Conservation (phyloP, 2,797 vertebrate genomes). For the Parotocinclus haroldoi region DNA sequence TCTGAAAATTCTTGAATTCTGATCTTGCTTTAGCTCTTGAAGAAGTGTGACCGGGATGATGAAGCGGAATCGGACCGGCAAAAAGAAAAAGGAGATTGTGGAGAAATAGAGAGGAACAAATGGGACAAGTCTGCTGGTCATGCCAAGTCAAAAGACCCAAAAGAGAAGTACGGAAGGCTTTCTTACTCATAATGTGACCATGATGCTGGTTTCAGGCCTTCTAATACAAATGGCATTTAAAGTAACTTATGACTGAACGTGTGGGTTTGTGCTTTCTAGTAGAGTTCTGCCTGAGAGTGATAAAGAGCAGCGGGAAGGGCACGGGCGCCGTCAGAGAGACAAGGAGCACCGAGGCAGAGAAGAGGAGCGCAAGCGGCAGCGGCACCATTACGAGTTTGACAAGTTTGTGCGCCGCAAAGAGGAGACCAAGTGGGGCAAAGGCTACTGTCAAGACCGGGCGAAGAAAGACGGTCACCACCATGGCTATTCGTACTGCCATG, state of each 20-base stretch:
- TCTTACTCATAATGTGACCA: not conserved
- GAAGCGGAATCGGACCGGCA: conserved; percentile 79
- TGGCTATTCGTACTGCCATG: conserved; percentile 74
- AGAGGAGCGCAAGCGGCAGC: conserved; percentile 84
- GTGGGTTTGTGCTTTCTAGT: conserved; percentile 29
- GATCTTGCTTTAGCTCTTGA: conserved; percentile 81
- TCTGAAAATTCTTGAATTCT: not conserved
- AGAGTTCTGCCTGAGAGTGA: conserved; percentile 82
- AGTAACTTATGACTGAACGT: not conserved
- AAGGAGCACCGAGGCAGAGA: conserved; percentile 84
- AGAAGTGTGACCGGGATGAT: conserved; percentile 91
- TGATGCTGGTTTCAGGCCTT: too few species aligned
- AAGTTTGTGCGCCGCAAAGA: conserved; percentile 88
- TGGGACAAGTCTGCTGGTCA: conserved; percentile 78
- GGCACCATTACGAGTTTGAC: conserved; percentile 85
- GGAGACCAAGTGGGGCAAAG: conserved; percentile 91
- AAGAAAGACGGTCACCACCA: conserved; percentile 86
- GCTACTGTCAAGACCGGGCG: conserved; percentile 84
- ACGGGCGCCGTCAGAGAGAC: conserved; percentile 80
- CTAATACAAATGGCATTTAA: too few species aligned
- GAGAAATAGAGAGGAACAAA: conserved; percentile 76
- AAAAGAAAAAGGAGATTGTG: conserved; percentile 83
- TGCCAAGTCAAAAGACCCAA: conserved; percentile 75
- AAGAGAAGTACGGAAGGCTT: conserved; percentile 80
- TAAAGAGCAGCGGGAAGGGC: conserved; percentile 86